phyloP scores from a whole-genome alignment of 2,888 invertebrate genomes.

The Melanostoma scalare region DNA sequence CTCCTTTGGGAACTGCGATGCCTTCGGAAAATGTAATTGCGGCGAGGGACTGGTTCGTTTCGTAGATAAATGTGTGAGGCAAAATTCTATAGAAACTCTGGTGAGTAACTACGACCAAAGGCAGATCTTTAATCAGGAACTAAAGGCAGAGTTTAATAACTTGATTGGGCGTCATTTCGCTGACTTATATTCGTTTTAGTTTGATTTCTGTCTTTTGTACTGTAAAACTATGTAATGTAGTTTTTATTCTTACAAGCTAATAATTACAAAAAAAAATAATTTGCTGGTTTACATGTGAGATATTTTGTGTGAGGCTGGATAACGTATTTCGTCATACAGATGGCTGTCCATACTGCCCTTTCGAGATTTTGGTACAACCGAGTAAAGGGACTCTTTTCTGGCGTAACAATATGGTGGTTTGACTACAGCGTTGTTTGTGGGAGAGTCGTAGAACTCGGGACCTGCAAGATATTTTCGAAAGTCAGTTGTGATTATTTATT shows the following conservation, averaged over 20 bases:
- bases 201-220: conserved; percentile 21
- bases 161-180: conserved; percentile 76
- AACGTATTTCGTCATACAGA: conserved; percentile 81
- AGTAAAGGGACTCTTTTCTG: conserved; percentile 80
- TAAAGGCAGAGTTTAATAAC: conserved; percentile 77
- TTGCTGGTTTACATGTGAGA: conserved; percentile 59
- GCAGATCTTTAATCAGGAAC: conserved; percentile 73
- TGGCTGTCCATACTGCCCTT: conserved; percentile 81
- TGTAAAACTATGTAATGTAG: conserved; percentile 5
- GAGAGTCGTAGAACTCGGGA: conserved; percentile 81
- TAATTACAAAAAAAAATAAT: conserved; percentile 54
- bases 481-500: neutral
- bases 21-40: conserved; percentile 77
- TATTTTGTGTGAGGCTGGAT: conserved; percentile 75
- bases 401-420: conserved; percentile 79
- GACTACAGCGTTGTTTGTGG: conserved; percentile 79
- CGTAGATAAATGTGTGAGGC: conserved; percentile 76
- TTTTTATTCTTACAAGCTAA: conserved; percentile 53
- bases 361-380: conserved; percentile 80
- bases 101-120: conserved; percentile 73
- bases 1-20: conserved; percentile 75
- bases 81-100: conserved; percentile 64
- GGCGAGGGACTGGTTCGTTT: conserved; percentile 75
- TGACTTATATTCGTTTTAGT: conserved; percentile 53
- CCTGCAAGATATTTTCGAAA: conserved; percentile 34